A percentile compares a stretch with the other conserved stretches of the same genome.
Conservation (phyloP, 1,140 invertebrate species). For the Hylaeus anthracinus region DNA sequence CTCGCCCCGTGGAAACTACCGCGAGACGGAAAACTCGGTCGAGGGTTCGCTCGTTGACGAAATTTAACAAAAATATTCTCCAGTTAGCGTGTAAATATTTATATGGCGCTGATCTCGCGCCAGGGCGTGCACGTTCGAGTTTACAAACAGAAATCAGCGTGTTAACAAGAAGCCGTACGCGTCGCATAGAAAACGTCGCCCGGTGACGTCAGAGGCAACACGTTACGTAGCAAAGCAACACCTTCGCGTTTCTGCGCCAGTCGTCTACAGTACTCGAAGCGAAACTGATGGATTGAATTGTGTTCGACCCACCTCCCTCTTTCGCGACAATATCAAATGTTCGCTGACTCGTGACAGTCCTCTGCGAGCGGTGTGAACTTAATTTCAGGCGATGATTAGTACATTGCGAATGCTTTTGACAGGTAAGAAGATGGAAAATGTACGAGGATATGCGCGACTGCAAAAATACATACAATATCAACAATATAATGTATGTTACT, state of each 20-base stretch:
- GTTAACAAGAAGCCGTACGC: constrained; percentile 50
- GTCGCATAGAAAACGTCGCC: constrained; percentile 50
- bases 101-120: constrained; percentile 25
- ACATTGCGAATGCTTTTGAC: no score
- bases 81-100: constrained; percentile 38
- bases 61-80: constrained; percentile 38
- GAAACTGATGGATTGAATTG: background rate
- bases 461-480: no score
- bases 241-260: constrained; percentile 12
- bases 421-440: no score
- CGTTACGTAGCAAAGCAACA: constrained; percentile 33
- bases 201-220: constrained; percentile 54
- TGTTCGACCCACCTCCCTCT: no score
- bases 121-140: constrained; percentile 20
- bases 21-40: background rate
- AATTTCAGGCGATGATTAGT: no score
- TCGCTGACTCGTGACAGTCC: no score
- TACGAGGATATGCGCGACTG: no score
- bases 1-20: background rate
- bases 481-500: no score
- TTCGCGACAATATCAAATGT: no score
- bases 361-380: no score
- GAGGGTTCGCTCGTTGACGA: background rate
- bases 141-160: constrained; percentile 48
- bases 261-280: background rate